Evolutionary conservation across 2,797 vertebrate genomes (phyloP), one percentile per base, ranked within the genome.

Genomic region (Danio aesculapii): DNA sequence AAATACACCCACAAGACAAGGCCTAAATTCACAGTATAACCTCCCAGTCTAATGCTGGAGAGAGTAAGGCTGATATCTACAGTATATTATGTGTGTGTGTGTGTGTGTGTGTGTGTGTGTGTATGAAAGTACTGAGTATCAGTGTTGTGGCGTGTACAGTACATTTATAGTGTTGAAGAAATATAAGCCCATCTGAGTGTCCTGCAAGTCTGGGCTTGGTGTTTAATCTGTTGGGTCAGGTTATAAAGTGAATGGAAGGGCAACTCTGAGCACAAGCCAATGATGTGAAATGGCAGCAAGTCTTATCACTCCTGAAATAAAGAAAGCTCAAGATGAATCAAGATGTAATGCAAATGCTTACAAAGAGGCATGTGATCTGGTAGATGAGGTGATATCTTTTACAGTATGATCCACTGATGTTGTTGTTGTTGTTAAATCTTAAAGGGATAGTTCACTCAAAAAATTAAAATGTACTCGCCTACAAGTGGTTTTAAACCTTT

Each of bases 1-100:
- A 93, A 93, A 95, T 93, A 94, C 88, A 86, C 90, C 84, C 81
- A 86, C 89, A 78, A 75, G 84, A 89, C 87, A 85, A 85, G 86
- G 85, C 83, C 73, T 81, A 85, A 88, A 91, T 90, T 87, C 85
- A 84, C 85, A 52, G 76, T 70, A 86, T 19, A 83, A 62, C 88
- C 80, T 84, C 78, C 74, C 62, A 62, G 82, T 72, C 84, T 13
- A 46, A 55, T 67, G 58, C 47, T 47, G 21, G 62, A 76, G 83
- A 62, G 67, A 43, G n/a, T 81, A 61, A 86, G 67, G 79, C 12
- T 59, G 44, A 49, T 52, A 52, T 52, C 47, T 71, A 16, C 13
- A 79, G 66, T 79, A 44, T 62, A 79, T 12, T 78, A 52, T 89
- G 79, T 44, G 30, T 30, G 30, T 30, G 30, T 30, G 77, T 14